These are phyloP conservation scores for Agriopis aurantiaria DNA, from an alignment of 2,888 invertebrate species.

Conservation along the genomic window DNA sequence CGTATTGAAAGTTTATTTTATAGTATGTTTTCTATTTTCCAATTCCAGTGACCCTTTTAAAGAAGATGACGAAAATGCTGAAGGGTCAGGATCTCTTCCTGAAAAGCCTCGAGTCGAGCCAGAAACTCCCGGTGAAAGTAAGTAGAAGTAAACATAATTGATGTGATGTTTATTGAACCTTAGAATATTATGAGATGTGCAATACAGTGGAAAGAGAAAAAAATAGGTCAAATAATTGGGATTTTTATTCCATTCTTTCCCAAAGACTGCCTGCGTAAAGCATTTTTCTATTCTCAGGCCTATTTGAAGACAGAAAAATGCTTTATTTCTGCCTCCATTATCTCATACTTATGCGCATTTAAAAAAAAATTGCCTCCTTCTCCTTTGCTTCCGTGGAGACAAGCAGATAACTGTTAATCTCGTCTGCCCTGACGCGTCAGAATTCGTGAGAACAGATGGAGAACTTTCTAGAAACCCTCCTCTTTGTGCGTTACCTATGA, in stretches of 20 bases:
- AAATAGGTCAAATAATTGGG: not conserved
- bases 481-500: not conserved
- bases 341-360: too few relatives aligned
- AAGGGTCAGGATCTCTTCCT: slow-evolving; percentile 23
- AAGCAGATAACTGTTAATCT: too few relatives aligned
- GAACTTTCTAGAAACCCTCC: not conserved
- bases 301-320: too few relatives aligned
- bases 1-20: not conserved
- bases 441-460: too few relatives aligned
- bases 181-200: not conserved
- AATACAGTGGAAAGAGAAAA: not conserved
- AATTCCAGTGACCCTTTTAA: slow-evolving; percentile 58
- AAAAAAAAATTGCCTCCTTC: too few relatives aligned
- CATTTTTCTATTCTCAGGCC: too few relatives aligned
- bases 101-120: slow-evolving; percentile 43
- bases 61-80: slow-evolving; percentile 53
- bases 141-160: slow-evolving; percentile 44
- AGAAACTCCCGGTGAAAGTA: slow-evolving; percentile 66
- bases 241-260: not conserved
- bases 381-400: too few relatives aligned
- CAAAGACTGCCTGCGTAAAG: too few relatives aligned
- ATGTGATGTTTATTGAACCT: not conserved
- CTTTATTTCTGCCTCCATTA: too few relatives aligned
- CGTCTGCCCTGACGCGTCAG: not conserved
- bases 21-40: not conserved